These are phyloP conservation scores for Tychaedon coryphoeus DNA, from an alignment of 2,113 vertebrate genomes.

Conservation along the genomic window DNA sequence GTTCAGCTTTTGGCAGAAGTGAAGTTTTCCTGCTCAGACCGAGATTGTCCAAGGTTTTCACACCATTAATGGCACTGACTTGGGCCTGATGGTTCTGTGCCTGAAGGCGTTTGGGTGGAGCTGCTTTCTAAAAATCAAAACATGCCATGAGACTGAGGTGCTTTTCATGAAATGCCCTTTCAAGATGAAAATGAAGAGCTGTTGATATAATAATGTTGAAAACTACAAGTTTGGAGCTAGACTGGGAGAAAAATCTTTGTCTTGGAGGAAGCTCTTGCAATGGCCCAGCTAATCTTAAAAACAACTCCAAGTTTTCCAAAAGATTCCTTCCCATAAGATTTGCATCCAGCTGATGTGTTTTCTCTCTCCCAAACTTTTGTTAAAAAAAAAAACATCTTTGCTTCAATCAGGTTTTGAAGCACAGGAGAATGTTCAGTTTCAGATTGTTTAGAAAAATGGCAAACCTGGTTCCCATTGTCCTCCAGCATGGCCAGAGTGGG, in stretches of 20 bases:
- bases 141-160: background rate
- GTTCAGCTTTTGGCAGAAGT: background rate
- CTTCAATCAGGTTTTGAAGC: background rate
- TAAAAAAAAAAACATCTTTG: accelerated
- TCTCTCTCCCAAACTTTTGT: background rate
- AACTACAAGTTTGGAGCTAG: background rate
- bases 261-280: background rate
- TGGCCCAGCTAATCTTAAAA: background rate
- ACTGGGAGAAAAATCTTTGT: background rate
- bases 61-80: background rate
- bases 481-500: accelerated
- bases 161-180: background rate
- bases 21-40: background rate
- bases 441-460: accelerated
- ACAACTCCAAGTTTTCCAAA: background rate
- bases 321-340: background rate
- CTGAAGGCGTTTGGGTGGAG: background rate
- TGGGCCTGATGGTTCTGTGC: background rate
- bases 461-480: background rate
- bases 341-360: background rate
- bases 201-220: background rate
- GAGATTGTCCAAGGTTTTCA: background rate
- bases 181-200: background rate
- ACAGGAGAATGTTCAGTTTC: background rate
- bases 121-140: background rate